Evolutionary conservation across 2,888 invertebrate genomes (phyloP), one percentile per base, ranked within the genome.

Genomic region (Rhabditoides inermis): DNA sequence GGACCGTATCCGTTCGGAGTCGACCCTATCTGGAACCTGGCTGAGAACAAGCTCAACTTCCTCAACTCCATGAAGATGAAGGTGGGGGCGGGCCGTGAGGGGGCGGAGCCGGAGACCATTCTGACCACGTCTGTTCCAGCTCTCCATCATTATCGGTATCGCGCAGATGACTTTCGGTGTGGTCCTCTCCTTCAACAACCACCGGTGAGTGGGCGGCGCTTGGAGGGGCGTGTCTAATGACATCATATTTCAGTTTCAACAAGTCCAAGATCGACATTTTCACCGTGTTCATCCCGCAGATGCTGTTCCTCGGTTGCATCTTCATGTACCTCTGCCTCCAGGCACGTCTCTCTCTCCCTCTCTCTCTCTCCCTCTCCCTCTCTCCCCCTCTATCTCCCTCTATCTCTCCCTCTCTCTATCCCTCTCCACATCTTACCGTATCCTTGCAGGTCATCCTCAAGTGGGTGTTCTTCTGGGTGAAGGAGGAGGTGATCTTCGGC

Each of bases 271-370:
- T 88, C 64, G 87, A 86, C 76, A 84, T 95, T 65, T 82, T 88
- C 76, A 87, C 86, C 77, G 90, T 92, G 81, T 98, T 95, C 81
- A 84, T 98, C 67, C 98, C 98, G 0, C 92, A 94, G 81, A 82
- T 95, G 58, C 80, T 91, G 63, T 98, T 95, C 82, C 80, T 98
- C 70, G 73, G 84, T 39, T 85, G 87, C 76, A 83, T 98, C 62
- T 98, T 98, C 84, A 85, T 92, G 77, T 98, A 95, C 82, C 86
- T 98, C 84, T 87, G 88, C 53, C 79, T 90, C 60, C 82, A 94
- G 53, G 51, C 55, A 20, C 7, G 10, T 36, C 37, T 3, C 44
- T n/a, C 10, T 10, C 35, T 10, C 35, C 10, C 35, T 32, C 35
- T 1, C 10, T 30, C 7, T 37, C 15, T 36, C 37, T 3, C 44